These are phyloP conservation scores for Brachypalpus laphriformis DNA, from an alignment of 2,888 invertebrate species.

Conservation along the genomic window DNA sequence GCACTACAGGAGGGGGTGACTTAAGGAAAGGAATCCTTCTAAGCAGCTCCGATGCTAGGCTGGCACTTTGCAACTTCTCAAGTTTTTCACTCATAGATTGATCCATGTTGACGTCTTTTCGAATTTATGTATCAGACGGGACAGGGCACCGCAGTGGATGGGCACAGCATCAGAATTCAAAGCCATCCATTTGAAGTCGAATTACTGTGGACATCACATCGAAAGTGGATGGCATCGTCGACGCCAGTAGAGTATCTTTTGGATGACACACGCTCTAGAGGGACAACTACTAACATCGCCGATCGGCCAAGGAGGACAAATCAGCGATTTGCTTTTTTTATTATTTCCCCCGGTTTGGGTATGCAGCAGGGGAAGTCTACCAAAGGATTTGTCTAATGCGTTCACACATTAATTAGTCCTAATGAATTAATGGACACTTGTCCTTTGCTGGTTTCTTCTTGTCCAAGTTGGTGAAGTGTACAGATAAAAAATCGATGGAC, in stretches of 20 bases:
- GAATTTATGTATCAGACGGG: constrained; percentile 37
- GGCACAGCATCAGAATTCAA: constrained; percentile 6
- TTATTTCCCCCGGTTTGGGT: not conserved
- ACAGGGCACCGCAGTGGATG: not conserved
- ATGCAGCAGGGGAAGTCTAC: not conserved
- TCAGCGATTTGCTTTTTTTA: not conserved
- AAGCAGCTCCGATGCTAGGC: not conserved
- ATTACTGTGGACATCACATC: constrained; percentile 18
- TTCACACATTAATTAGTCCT: constrained; percentile 35
- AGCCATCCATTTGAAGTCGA: constrained; percentile 28
- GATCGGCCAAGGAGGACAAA: not conserved
- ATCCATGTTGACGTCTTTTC: constrained; percentile 52
- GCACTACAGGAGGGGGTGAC: not conserved
- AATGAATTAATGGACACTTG: constrained; percentile 30
- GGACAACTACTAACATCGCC: not conserved
- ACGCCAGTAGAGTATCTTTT: not conserved
- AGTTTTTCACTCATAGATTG: constrained; percentile 51
- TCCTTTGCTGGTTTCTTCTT: not conserved
- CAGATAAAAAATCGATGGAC: not conserved
- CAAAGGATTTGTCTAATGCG: constrained; percentile 32
- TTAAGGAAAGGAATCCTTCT: constrained; percentile 9
- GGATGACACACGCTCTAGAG: not conserved
- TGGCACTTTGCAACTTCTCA: constrained; percentile 39
- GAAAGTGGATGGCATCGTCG: constrained; percentile 11
- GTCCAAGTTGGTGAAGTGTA: not conserved